These are phyloP conservation scores for Lymantria dispar DNA, from an alignment of 2,888 invertebrate species.

Conservation along the genomic window DNA sequence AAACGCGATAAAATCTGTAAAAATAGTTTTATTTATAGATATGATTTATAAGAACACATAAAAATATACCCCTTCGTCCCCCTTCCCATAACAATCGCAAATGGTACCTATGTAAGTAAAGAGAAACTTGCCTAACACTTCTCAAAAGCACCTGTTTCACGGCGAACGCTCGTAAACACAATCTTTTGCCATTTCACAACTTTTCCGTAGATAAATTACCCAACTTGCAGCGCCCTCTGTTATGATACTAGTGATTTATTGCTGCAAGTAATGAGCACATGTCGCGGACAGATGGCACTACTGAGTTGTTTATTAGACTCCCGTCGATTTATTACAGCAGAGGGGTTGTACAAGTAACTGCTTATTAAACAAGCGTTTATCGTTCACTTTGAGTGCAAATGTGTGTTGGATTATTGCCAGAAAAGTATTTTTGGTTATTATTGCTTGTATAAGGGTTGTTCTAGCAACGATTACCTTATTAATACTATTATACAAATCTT, in stretches of 20 bases:
- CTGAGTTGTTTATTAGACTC: slow-evolving; percentile 57
- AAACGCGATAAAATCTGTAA: too few species aligned
- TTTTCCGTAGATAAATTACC: slow-evolving; percentile 55
- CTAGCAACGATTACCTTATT: not conserved
- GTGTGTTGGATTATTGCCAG: slow-evolving; percentile 17
- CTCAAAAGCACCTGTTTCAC: slow-evolving; percentile 28
- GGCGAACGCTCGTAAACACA: slow-evolving; percentile 58
- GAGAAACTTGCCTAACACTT: slow-evolving; percentile 23
- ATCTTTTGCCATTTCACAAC: slow-evolving; percentile 50
- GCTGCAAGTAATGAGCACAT: slow-evolving; percentile 56
- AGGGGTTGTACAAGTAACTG: slow-evolving; percentile 33
- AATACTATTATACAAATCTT: too few species aligned
- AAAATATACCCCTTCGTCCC: not conserved
- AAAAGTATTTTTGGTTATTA: slow-evolving; percentile 4
- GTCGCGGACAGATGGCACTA: slow-evolving; percentile 65
- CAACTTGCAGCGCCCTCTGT: slow-evolving; percentile 70
- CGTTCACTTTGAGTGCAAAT: slow-evolving; percentile 34
- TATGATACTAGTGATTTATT: slow-evolving; percentile 66
- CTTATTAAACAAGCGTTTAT: slow-evolving; percentile 31
- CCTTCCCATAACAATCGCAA: slow-evolving; percentile 5
- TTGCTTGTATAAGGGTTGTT: not conserved
- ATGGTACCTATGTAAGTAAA: slow-evolving; percentile 8
- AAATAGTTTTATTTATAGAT: too few species aligned
- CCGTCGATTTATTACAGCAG: slow-evolving; percentile 53
- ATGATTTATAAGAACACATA: not conserved